phyloP scores from a whole-genome alignment of 1,140 invertebrate species.

The Lineus longissimus region DNA sequence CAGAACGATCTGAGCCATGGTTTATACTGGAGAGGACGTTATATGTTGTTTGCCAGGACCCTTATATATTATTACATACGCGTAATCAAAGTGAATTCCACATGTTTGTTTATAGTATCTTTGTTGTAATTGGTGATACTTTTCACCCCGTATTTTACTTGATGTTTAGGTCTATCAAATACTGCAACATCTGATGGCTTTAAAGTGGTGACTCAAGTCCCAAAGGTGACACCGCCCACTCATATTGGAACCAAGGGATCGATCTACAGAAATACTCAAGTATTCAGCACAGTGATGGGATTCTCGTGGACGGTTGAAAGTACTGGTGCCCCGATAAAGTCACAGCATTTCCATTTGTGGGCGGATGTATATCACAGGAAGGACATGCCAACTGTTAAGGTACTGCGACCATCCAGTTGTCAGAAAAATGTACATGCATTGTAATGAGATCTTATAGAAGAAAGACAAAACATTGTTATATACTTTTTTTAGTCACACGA shows the following conservation, averaged over 20 bases:
- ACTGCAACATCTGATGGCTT: conserved; percentile 25
- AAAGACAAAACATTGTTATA: too few species aligned
- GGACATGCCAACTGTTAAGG: conserved; percentile 18
- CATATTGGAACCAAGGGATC: conserved; percentile 11
- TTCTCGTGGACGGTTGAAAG: conserved; percentile 22
- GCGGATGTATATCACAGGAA: conserved; percentile 23
- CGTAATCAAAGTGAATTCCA: too few species aligned
- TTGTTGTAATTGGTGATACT: too few species aligned
- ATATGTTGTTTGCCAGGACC: too few species aligned
- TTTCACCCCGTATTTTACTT: too few species aligned
- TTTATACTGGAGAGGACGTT: too few species aligned
- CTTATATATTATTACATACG: too few species aligned
- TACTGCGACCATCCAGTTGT: conserved; percentile 6
- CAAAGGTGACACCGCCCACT: conserved; percentile 7
- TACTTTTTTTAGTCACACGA: too few species aligned
- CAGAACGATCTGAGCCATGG: too few species aligned
- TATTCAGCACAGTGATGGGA: conserved; percentile 20
- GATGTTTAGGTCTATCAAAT: conserved; percentile 6
- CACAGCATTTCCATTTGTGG: conserved; percentile 25
- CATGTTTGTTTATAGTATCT: too few species aligned
- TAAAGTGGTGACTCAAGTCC: conserved; percentile 17
- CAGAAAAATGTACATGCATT: neutral
- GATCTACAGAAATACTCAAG: neutral
- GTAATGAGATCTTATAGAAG: too few species aligned
- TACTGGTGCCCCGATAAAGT: conserved; percentile 18